Evolutionary conservation across 2,888 invertebrate genomes (phyloP), one percentile per base, ranked within the genome.

Genomic region (Trisateles emortualis): DNA sequence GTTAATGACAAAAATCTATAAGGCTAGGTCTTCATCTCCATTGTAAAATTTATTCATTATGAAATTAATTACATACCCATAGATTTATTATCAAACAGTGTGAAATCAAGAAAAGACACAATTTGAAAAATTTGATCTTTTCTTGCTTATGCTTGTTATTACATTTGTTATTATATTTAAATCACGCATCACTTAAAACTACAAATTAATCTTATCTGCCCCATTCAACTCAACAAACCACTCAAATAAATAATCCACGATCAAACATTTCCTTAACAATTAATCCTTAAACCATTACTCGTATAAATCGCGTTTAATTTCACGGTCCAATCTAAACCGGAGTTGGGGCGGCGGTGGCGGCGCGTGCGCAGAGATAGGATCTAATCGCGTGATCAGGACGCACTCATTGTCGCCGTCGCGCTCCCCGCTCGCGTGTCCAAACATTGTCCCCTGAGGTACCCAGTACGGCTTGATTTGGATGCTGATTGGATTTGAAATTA

Each of bases 301-400:
- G 40, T 74, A 83, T 85, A 82, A 87, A 86, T 86, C 80, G 78
- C 75, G 78, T 79, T 81, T 80, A 79, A 84, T 84, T 86, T 84
- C 81, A 79, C 82, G 77, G 81, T 76, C 74, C 77, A 66, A 78
- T 81, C 78, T 73, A 74, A 78, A 78, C 78, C 78, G 79, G 78
- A 66, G 69, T 54, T 65, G 24, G 60, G 58, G 65, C 72, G 83
- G 66, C 72, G 84, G 84, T 88, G 86, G 66, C 72, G 84, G 84
- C 89, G 86, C 87, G 88, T 86, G 89, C 87, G 81, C 78, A 72
- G 47, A 57, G 64, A 90, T 90, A 83, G 59, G 64, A 88, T 83
- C 88, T 85, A 77, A 88, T 87, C 86, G 77, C 56, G 65, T 62
- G 80, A 86, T 86, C 84, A 80, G 64, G 74, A 83, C 86, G 84